Evolutionary conservation across 2,797 vertebrate species (phyloP).

Genomic region (Artibeus jamaicensis): DNA sequence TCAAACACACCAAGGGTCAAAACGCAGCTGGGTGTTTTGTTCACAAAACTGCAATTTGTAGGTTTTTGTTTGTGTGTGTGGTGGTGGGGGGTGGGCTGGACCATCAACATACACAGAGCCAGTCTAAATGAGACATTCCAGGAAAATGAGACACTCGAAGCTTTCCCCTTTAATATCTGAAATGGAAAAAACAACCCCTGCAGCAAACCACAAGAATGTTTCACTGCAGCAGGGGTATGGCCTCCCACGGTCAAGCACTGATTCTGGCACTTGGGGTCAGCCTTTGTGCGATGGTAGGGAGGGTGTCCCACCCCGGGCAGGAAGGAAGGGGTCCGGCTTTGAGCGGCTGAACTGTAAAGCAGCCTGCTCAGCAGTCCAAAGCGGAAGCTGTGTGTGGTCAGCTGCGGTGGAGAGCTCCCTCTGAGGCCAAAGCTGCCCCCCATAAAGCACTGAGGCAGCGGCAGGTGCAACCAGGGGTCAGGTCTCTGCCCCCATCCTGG

Average conservation of each 20-base stretch:
- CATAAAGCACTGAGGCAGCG: accelerated
- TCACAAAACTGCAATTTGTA: neutral
- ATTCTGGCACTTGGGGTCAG: neutral
- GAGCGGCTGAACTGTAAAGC: neutral
- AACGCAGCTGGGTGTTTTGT: neutral
- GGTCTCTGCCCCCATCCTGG: neutral
- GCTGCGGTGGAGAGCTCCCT: neutral
- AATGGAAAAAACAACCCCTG: neutral
- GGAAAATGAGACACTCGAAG: slow-evolving; percentile 21
- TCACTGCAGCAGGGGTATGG: accelerated
- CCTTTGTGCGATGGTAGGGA: neutral
- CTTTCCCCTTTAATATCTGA: slow-evolving; percentile 22
- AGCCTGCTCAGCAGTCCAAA: neutral
- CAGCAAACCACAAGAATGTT: slow-evolving; percentile 19
- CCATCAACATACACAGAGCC: neutral
- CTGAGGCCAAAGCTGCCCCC: neutral
- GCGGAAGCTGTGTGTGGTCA: neutral
- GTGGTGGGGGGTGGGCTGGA: neutral
- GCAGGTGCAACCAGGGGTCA: neutral
- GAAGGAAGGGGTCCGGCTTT: neutral
- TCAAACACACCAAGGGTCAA: neutral
- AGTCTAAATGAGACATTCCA: slow-evolving; percentile 59
- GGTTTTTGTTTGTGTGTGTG: neutral
- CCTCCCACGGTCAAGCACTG: neutral
- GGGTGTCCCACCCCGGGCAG: accelerated